Base-by-base conservation (phyloP, 2,888 invertebrate genomes). In the Eupsilia transversa region DNA sequence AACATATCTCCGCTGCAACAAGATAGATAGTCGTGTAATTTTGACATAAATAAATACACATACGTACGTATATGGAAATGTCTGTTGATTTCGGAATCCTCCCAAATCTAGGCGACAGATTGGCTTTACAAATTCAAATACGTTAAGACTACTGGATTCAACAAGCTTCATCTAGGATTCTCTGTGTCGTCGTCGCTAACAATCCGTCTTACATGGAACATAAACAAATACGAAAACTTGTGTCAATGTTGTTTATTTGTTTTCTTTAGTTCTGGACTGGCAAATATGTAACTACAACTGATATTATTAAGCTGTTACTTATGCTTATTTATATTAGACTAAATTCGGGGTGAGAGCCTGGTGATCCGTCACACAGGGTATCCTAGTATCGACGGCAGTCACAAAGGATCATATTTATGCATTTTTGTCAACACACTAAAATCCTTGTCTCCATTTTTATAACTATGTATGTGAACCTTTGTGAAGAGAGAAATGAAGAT, bases 121-220 rank as follows among this genome's bases (percentile, higher is more conserved):
- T 63, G 56, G n/a, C 70, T 33, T 77, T 43, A 57, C 35, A 70
- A 69, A 70, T 77, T 63, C 56, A 61, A 77, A 63, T 49, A 78
- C 49, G 17, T 54, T 57, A 57, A 77, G 14, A 41, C 49, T 33
- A 35, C 46, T n/a, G 35, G 69, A 61, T 77, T 49, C 35, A 27
- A 35, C 7, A n/a, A 38, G 70, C 33, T 52, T 57, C 78, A 49
- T 78, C 33, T 78, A 46, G 41, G 20, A 52, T 70, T 56, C 49
- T 57, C 10, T 77, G 23, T 69, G 41, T 27, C 23, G 33, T 63
- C 30, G 10, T 3, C 6, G 17, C 43, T 27, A 57, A 35, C 56
- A 35, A 63, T 67, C 9, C 2, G 0, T 41, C 4, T 46, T 20
- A 17, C 14, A 27, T 20, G 6, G 27, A 27, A 41, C 1, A 27